A percentile compares a stretch with the other conserved stretches of the same genome.
Evolutionary conservation across 2,888 invertebrate species (phyloP).

Genomic region (Idaea aversata): DNA sequence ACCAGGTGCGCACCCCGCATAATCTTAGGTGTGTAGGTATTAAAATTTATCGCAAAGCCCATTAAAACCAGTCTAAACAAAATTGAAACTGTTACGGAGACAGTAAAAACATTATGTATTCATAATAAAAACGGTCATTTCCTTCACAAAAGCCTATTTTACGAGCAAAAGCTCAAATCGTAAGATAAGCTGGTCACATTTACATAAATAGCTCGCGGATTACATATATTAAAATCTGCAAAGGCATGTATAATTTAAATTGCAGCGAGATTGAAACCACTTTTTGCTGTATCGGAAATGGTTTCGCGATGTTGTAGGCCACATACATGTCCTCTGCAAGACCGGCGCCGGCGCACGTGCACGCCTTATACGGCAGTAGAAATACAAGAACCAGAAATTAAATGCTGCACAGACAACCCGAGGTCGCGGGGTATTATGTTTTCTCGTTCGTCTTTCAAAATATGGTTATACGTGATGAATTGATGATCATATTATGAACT

Average conservation of each 20-base stretch:
- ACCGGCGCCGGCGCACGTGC: constrained; percentile 64
- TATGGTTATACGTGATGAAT: not conserved
- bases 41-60: not conserved
- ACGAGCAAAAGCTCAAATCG: not conserved
- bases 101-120: not conserved
- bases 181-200: not conserved
- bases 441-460: constrained; percentile 45
- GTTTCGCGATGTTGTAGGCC: constrained; percentile 26
- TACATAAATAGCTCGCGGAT: not conserved
- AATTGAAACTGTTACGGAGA: not conserved
- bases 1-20: not conserved
- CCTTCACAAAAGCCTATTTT: not conserved
- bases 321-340: constrained; percentile 41
- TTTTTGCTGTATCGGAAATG: constrained; percentile 36
- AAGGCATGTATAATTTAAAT: constrained; percentile 18
- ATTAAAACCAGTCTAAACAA: not conserved
- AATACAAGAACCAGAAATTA: constrained; percentile 73
- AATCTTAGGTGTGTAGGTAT: not conserved
- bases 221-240: not conserved
- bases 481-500: not conserved
- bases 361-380: constrained; percentile 66
- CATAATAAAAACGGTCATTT: not conserved
- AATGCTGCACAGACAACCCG: constrained; percentile 54
- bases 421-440: constrained; percentile 58
- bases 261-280: constrained; percentile 26